Conservation (phyloP, 2,888 invertebrate genomes). For the Phyto melanocephala region DNA sequence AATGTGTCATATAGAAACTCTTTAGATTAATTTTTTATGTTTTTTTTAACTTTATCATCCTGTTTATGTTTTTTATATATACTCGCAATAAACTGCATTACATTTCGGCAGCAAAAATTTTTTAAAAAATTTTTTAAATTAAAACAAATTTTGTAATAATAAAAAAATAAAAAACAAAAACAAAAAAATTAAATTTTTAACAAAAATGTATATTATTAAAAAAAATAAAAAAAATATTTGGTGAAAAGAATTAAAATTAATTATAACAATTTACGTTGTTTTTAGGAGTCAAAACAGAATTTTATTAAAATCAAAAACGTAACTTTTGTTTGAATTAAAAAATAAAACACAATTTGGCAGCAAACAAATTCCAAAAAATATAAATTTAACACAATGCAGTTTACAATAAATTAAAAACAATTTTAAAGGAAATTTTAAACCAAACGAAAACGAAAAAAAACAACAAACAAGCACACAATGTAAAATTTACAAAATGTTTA, state of each 20-base stretch:
- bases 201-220: slow-evolving; percentile 39
- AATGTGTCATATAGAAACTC: no score
- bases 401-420: slow-evolving; percentile 61
- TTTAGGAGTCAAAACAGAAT: slow-evolving; percentile 74
- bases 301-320: slow-evolving; percentile 43
- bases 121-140: not conserved
- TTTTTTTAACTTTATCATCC: not conserved
- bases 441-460: slow-evolving; percentile 27
- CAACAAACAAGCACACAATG: slow-evolving; percentile 54
- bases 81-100: slow-evolving; percentile 72
- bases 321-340: slow-evolving; percentile 72
- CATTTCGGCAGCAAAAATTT: slow-evolving; percentile 67
- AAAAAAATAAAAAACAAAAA: not conserved
- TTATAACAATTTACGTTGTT: slow-evolving; percentile 73
- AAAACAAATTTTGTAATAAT: not conserved
- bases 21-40: no score
- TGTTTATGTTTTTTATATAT: slow-evolving; percentile 65
- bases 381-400: slow-evolving; percentile 63
- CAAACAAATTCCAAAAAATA: slow-evolving; percentile 55
- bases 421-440: slow-evolving; percentile 30
- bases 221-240: slow-evolving; percentile 55
- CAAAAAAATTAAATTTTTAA: slow-evolving; percentile 32
- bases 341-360: slow-evolving; percentile 50
- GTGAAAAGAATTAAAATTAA: slow-evolving; percentile 33
- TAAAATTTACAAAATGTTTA: slow-evolving; percentile 55